Evolutionary conservation across 2,113 vertebrate species (phyloP), one percentile per base, ranked within the genome.

Genomic region (Orcinus orca): DNA sequence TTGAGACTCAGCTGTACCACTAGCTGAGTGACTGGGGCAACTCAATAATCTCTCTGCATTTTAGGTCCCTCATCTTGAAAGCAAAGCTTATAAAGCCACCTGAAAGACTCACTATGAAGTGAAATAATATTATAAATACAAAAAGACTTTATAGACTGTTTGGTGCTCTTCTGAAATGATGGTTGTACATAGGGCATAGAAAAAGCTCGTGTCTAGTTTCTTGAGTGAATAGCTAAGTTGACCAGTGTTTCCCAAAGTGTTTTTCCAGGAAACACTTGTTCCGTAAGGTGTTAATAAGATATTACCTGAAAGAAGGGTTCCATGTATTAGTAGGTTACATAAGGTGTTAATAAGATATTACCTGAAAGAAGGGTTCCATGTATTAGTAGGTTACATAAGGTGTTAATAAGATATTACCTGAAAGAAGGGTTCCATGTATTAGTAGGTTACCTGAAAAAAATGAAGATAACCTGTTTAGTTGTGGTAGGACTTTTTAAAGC

Each of bases 1-100:
- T 73, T 95, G 80, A 97, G 68, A 55, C 14, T 70, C 55, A 90
- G 9, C 33, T 92, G 6, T 65, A 6, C 85, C 65, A 88, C 63
- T 87, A 65, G 86, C 60, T 94, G 36, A 95, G 25, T 85, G n/a
- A 96, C 31, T 88, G 91, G 25, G 65, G 8, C 44, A 77, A n/a
- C 53, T 93, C 60, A 86, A 1, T 81, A 84, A 65, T 87, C 41
- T 77, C 65, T 88, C 67, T 33, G 65, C 41, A 73, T 90, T 95
- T 94, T 93, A 86, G 25, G 5, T 85, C 86, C 5, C n/a, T 96
- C n/a, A 74, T 47, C 7, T 85, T 13, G 84, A 89, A 83, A 92
- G 18, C 25, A 88, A 47, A 91, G 62, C 21, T 96, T 82, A 55
- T 90, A 93, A 53, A 90, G 2, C 62, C 29, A 93, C 21, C 38